Evolutionary conservation across 2,888 invertebrate species (phyloP).

Genomic region (Cryptosula pallasiana): DNA sequence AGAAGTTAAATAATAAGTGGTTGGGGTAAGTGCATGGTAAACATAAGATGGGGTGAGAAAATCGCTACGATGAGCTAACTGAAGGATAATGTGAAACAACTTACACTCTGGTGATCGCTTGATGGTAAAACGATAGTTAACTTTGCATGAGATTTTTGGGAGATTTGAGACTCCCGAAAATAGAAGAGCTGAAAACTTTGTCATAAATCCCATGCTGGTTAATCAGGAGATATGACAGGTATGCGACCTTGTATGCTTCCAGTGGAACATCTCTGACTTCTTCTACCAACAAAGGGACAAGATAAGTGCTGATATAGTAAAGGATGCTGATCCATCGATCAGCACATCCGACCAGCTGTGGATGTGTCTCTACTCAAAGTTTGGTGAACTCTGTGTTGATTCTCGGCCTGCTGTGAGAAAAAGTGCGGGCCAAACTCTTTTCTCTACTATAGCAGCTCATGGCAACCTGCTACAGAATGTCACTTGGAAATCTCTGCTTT

Average conservation of each 20-base stretch:
- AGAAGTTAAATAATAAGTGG: no score
- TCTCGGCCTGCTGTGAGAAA: conserved; percentile 90
- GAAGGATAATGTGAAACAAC: no score
- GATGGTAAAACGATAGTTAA: no score
- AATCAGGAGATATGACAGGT: no score
- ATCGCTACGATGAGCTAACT: no score
- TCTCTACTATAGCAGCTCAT: conserved; percentile 94
- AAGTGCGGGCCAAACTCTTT: conserved; percentile 93
- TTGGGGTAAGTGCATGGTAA: no score
- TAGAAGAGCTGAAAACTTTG: no score
- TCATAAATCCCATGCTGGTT: no score
- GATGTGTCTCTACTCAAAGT: conserved; percentile 75
- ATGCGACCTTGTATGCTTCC: conserved; percentile 43
- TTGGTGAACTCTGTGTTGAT: conserved; percentile 76
- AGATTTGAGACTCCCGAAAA: no score
- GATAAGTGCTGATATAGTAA: conserved; percentile 42
- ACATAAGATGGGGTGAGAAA: no score
- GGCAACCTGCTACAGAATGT: conserved; percentile 77
- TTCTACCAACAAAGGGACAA: conserved; percentile 85
- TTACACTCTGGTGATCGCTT: no score
- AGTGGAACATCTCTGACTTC: conserved; percentile 99
- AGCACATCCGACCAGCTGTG: conserved; percentile 81
- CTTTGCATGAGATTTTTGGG: no score
- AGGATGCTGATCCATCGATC: conserved; percentile 29
- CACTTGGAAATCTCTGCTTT: conserved; percentile 89